These are phyloP conservation scores for Corythornis cristatus DNA, from an alignment of 2,113 vertebrate species.

Conservation along the genomic window DNA sequence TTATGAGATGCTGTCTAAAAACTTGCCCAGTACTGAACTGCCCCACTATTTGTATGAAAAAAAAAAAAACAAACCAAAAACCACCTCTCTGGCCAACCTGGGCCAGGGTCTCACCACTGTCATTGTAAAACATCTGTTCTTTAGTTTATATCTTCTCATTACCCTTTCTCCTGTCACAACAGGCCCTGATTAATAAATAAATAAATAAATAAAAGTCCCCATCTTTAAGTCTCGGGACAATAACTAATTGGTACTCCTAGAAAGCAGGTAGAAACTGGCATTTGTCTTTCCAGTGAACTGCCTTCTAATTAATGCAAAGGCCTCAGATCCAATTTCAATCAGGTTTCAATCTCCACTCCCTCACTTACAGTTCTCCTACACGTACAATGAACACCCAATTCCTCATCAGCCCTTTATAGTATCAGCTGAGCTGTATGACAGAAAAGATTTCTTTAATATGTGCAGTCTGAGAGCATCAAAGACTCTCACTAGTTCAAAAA, in stretches of 20 bases:
- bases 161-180: not conserved
- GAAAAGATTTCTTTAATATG: not conserved
- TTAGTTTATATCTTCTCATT: not conserved
- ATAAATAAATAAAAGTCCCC: not conserved
- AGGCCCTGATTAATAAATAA: not conserved
- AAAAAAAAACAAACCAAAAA: not conserved
- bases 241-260: conserved; percentile 12
- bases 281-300: not conserved
- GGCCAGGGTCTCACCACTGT: not conserved
- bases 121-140: not conserved
- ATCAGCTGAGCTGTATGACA: not conserved
- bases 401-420: not conserved
- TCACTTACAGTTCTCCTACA: not conserved
- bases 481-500: not conserved
- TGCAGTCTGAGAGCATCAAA: not conserved
- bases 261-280: not conserved
- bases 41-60: not conserved
- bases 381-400: accelerated
- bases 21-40: conserved; percentile 52
- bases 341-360: not conserved
- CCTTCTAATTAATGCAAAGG: not conserved
- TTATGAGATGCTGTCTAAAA: not conserved
- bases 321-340: not conserved
- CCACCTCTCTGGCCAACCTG: not conserved
- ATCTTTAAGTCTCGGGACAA: not conserved